Conservation (phyloP, 2,888 invertebrate genomes). For the Euzophera pinguis region DNA sequence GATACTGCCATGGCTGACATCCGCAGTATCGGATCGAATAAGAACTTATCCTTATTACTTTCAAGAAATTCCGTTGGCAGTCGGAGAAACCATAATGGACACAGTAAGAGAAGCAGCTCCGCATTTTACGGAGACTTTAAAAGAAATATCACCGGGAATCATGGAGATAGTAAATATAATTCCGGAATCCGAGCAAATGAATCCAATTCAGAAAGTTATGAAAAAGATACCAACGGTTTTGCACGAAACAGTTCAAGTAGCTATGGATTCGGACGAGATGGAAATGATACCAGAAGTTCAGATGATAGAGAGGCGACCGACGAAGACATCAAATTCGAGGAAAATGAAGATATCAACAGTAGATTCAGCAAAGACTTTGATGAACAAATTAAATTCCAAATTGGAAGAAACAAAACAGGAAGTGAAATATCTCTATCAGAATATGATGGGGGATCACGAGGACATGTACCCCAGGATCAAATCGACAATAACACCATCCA, state of each 20-base stretch:
- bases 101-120: conserved; percentile 69
- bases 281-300: conserved; percentile 39
- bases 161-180: conserved; percentile 68
- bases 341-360: conserved; percentile 36
- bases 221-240: conserved; percentile 59
- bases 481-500: conserved; percentile 40
- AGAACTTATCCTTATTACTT: conserved; percentile 71
- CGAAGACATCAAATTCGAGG: conserved; percentile 23
- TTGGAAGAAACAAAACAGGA: conserved; percentile 60
- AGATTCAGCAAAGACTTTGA: conserved; percentile 40
- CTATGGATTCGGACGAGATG: conserved; percentile 46
- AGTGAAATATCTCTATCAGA: conserved; percentile 59
- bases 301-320: conserved; percentile 29
- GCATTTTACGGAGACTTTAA: conserved; percentile 65
- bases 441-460: conserved; percentile 60
- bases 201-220: conserved; percentile 58
- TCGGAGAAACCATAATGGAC: conserved; percentile 69
- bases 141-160: conserved; percentile 69
- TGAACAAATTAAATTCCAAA: conserved; percentile 51
- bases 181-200: conserved; percentile 50
- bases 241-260: conserved; percentile 67
- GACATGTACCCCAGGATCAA: conserved; percentile 46
- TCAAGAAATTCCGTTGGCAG: conserved; percentile 70
- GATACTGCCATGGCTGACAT: conserved; percentile 62
- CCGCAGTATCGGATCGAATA: conserved; percentile 66